phyloP scores from a whole-genome alignment of 2,797 vertebrate genomes.

The Labeo calbasu region DNA sequence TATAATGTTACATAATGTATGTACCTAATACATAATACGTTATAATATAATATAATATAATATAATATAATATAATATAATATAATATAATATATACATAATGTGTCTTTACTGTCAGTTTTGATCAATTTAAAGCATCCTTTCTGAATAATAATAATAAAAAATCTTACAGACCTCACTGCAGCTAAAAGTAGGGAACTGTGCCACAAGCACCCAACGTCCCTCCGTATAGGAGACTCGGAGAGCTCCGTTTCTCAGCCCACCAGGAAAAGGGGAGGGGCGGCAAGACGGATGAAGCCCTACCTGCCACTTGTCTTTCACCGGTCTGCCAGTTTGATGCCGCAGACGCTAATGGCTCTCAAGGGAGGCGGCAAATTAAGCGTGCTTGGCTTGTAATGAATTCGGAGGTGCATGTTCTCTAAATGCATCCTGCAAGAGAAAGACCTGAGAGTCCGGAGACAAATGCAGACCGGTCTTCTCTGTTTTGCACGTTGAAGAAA shows the following conservation, averaged over 20 bases:
- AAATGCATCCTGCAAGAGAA: conserved; percentile 56
- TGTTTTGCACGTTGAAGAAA: conserved; percentile 3
- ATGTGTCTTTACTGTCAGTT: background rate
- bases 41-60: too few species aligned
- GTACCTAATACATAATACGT: too few species aligned
- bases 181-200: background rate
- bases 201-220: conserved; percentile 46
- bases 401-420: conserved; percentile 81
- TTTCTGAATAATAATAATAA: too few species aligned
- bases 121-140: too few species aligned
- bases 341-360: conserved; percentile 89
- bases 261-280: conserved; percentile 35
- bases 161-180: background rate
- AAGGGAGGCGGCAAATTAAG: conserved; percentile 89
- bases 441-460: conserved; percentile 48
- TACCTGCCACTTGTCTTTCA: conserved; percentile 84
- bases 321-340: conserved; percentile 84
- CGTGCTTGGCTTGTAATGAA: conserved; percentile 88
- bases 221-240: conserved; percentile 31
- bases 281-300: conserved; percentile 68
- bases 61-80: too few species aligned
- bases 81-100: background rate
- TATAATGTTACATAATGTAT: too few species aligned
- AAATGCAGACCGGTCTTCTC: background rate
- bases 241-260: conserved; percentile 44